Evolutionary conservation across 2,113 vertebrate genomes (phyloP).

Genomic region (Sinocyclocheilus anophthalmus): DNA sequence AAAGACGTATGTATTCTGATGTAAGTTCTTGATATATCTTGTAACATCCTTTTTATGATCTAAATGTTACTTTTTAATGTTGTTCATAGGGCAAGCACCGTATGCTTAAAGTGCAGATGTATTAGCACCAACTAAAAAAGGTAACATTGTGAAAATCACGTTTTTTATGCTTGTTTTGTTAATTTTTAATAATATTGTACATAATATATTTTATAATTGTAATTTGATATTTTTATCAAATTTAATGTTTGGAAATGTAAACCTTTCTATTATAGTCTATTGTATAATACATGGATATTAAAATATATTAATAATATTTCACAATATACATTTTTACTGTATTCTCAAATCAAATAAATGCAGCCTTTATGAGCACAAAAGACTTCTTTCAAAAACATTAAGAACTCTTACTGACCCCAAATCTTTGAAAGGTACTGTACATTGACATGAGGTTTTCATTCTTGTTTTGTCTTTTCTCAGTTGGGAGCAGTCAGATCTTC

Average conservation of each 20-base stretch:
- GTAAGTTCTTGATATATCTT: background rate
- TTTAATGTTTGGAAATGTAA: no score
- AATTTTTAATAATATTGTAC: background rate
- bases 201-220: no score
- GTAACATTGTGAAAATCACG: slow-evolving; percentile 54
- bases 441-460: background rate
- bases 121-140: slow-evolving; percentile 62
- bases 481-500: background rate
- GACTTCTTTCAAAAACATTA: background rate
- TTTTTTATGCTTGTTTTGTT: background rate
- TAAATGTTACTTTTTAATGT: background rate
- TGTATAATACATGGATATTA: background rate
- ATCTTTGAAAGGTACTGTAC: background rate
- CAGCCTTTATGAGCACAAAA: background rate
- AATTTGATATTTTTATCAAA: no score
- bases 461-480: slow-evolving; percentile 6
- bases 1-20: background rate
- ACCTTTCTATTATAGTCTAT: no score
- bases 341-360: background rate
- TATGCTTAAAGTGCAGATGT: slow-evolving; percentile 73
- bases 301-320: background rate
- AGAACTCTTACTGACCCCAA: background rate
- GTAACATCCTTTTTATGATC: background rate
- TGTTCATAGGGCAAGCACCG: slow-evolving; percentile 62
- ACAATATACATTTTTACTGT: background rate